A percentile compares a stretch with the other conserved stretches of the same genome.
Conservation (phyloP, 1,140 invertebrate species). For the Drosophila nebulosa region DNA sequence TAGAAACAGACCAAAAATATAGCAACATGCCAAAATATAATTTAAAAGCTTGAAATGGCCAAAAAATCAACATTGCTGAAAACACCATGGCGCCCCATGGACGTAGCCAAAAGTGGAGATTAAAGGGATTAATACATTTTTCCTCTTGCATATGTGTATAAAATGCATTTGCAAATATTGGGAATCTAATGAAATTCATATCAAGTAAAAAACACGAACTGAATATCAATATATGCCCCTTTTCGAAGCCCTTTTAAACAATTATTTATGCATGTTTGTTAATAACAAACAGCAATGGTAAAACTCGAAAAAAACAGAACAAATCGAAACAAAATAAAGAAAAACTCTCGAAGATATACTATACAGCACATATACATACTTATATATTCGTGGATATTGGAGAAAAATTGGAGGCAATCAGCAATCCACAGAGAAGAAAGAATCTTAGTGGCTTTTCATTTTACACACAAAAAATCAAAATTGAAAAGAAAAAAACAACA, state of each 20-base stretch:
- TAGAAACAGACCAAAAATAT: constrained; percentile 23
- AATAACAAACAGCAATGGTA: constrained; percentile 35
- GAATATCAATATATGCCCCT: constrained; percentile 3
- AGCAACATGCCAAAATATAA: constrained; percentile 53
- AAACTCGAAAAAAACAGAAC: constrained; percentile 5
- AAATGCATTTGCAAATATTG: too few species aligned
- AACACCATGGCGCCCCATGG: constrained; percentile 28
- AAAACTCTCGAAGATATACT: constrained; percentile 24
- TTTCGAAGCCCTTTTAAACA: constrained; percentile 6
- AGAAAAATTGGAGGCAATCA: background rate
- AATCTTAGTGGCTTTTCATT: background rate
- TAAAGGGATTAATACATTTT: too few species aligned
- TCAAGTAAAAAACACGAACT: background rate
- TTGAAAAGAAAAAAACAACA: background rate
- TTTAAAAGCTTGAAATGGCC: constrained; percentile 54
- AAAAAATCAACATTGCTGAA: constrained; percentile 19
- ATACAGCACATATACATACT: background rate
- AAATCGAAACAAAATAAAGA: background rate
- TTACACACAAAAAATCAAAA: background rate
- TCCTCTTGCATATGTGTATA: too few species aligned
- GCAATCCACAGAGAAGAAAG: background rate
- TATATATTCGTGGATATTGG: background rate
- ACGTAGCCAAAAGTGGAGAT: constrained; percentile 6
- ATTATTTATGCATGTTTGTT: constrained; percentile 56
- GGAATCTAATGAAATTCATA: too few species aligned